These are phyloP conservation scores for Schizothorax lantsangensis DNA, from an alignment of 2,797 vertebrate genomes.

Conservation along the genomic window DNA sequence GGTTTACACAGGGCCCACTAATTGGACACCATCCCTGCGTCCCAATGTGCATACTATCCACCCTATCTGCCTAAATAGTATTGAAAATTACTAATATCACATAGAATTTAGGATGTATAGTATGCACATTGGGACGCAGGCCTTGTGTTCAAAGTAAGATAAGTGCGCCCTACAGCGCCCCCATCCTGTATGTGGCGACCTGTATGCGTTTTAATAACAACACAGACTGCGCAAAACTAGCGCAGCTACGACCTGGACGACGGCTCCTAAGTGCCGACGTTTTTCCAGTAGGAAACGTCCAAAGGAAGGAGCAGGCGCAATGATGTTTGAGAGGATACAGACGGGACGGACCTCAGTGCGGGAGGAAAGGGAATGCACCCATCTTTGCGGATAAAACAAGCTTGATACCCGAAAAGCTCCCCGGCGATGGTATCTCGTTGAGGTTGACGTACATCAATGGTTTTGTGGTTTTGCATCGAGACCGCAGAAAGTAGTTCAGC, in stretches of 20 bases:
- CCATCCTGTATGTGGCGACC: slow-evolving; percentile 9
- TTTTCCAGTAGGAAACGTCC: slow-evolving; percentile 66
- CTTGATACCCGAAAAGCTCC: slow-evolving; percentile 21
- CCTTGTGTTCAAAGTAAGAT: not conserved
- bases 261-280: slow-evolving; percentile 40
- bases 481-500: slow-evolving; percentile 29
- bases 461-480: slow-evolving; percentile 5
- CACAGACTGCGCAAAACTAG: slow-evolving; percentile 47
- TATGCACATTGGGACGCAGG: no score
- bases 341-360: slow-evolving; percentile 67
- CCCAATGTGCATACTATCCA: no score
- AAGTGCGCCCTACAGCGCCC: slow-evolving; percentile 26
- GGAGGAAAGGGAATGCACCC: slow-evolving; percentile 56
- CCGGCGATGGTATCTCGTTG: not conserved
- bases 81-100: no score
- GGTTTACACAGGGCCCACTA: not conserved
- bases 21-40: not conserved
- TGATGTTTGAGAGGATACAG: slow-evolving; percentile 61
- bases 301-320: slow-evolving; percentile 67
- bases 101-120: no score
- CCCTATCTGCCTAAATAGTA: no score
- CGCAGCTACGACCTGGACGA: slow-evolving; percentile 51
- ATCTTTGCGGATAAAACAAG: slow-evolving; percentile 52
- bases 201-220: slow-evolving; percentile 22
- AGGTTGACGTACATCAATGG: not conserved